A percentile compares a stretch with the other conserved stretches of the same genome.
These are phyloP conservation scores for Paramormyrops kingsleyae DNA, from an alignment of 2,113 vertebrate species.

Conservation along the genomic window DNA sequence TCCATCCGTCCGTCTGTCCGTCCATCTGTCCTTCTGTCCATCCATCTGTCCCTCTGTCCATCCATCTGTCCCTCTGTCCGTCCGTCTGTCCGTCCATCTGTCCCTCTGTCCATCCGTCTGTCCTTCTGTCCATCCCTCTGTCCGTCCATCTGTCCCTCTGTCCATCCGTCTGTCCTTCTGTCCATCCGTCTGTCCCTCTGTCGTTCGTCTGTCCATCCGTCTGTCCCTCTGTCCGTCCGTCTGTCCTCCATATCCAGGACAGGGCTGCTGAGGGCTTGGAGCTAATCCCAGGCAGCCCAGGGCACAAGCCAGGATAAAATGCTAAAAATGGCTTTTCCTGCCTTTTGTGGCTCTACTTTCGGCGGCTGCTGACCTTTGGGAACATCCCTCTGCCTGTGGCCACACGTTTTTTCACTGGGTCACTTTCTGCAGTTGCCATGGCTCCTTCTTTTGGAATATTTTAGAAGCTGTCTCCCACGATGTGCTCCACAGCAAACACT, in stretches of 20 bases:
- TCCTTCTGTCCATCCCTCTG: accelerated
- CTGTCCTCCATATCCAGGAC: background rate
- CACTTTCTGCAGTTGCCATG: background rate
- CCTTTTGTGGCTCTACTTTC: background rate
- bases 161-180: background rate
- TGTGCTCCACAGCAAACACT: background rate
- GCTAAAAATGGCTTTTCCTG: background rate
- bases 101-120: background rate
- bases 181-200: background rate
- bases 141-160: background rate
- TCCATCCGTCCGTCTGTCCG: background rate
- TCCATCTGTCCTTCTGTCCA: background rate
- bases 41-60: background rate
- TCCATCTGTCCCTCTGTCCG: background rate
- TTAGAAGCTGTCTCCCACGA: background rate
- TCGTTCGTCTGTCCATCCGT: background rate
- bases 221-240: background rate
- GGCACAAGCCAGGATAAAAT: background rate
- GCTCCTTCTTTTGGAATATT: background rate
- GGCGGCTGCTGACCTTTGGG: background rate
- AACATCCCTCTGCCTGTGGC: background rate
- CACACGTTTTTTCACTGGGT: background rate
- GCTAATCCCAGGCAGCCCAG: background rate
- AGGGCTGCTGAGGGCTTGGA: background rate
- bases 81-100: background rate